Conservation (phyloP, 2,113 vertebrate genomes). For the Syngnathus typhle region DNA sequence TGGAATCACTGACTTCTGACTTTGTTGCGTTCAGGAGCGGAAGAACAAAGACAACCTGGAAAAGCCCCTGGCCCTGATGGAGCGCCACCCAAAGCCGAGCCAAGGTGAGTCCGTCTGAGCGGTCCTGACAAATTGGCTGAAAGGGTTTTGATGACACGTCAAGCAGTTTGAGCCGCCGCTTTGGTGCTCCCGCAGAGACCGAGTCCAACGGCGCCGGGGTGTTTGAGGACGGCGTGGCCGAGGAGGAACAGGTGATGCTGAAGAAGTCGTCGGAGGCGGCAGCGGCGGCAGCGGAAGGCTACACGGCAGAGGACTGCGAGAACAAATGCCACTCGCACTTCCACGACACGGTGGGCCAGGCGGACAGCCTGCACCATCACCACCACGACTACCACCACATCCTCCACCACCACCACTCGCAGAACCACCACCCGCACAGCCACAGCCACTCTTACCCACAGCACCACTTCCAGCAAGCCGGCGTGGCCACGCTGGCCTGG, state of each 20-base stretch:
- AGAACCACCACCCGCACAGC: constrained; percentile 96
- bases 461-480: constrained; percentile 86
- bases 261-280: constrained; percentile 66
- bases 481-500: constrained; percentile 91
- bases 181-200: constrained; percentile 41
- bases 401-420: constrained; percentile 95
- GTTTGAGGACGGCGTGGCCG: constrained; percentile 66
- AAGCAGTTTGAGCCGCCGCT: neutral
- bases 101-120: constrained; percentile 73
- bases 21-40: constrained; percentile 62
- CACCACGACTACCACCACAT: constrained; percentile 99
- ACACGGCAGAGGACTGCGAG: constrained; percentile 85
- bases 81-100: constrained; percentile 69
- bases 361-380: constrained; percentile 88
- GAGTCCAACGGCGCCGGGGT: constrained; percentile 63
- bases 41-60: constrained; percentile 82
- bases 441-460: constrained; percentile 89
- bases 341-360: constrained; percentile 90
- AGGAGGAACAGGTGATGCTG: constrained; percentile 96
- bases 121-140: no score
- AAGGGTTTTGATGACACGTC: no score
- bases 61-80: constrained; percentile 79
- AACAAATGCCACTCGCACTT: constrained; percentile 98
- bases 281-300: constrained; percentile 65
- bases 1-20: no score